Evolutionary conservation across 2,113 vertebrate genomes (phyloP), one percentile per base, ranked within the genome.

Genomic region (Engraulis encrasicolus): DNA sequence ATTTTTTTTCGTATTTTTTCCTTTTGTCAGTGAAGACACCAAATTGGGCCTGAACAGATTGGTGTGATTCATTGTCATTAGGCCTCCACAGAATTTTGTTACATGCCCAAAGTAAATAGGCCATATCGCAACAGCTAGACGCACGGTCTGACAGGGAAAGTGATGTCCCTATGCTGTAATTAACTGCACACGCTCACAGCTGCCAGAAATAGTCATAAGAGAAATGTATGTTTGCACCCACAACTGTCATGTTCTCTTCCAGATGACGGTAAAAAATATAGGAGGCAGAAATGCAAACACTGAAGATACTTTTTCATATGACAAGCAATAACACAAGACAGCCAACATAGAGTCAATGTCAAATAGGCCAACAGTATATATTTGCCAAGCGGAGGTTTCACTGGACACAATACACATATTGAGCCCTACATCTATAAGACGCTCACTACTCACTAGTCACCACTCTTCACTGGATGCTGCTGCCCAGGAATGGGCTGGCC

Each of bases 111-210:
- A 66, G 58, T 6, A 66, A 66, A 66, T 23, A 66, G 23, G 58
- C 58, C 58, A 17, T 2, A 18, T 1, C 2, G 38, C 17, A 20
- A 50, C 50, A 50, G 20, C n/a, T n/a, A 45, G 71, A 83, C 78
- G 23, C n/a, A 52, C 31, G 36, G 74, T 83, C 78, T 36, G 66
- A 74, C 66, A 74, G 66, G 66, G 27, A 74, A 36, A 74, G 2
- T 11, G 66, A 74, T 74, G 66, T 17, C 27, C 31, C 27, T 17
- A 34, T n/a, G n/a, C n/a, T n/a, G n/a, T 74, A 34, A 74, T 74
- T 74, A 31, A 61, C 4, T 23, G 66, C 66, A 74, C 15, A 31
- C 17, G 31, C 66, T 74, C 66, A 36, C 23, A 31, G 27, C 66
- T 74, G 12, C 3, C 66, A 74, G 66, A 34, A 74, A 74, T 15